Evolutionary conservation across 2,888 invertebrate genomes (phyloP), one percentile per base, ranked within the genome.

Genomic region (Volucella inanis): DNA sequence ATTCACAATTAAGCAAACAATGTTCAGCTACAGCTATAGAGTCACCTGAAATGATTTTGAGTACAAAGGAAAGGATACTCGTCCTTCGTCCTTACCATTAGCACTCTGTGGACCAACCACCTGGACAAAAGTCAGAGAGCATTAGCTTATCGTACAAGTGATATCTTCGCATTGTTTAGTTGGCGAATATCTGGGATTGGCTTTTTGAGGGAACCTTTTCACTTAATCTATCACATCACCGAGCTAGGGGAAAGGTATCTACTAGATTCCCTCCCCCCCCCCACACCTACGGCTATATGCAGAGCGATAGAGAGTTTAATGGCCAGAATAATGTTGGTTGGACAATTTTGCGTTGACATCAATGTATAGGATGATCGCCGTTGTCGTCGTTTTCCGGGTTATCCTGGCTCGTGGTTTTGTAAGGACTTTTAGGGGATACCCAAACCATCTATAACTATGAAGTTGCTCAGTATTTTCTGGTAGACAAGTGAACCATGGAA

Each of bases 1-100:
- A 52, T 79, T 65, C 78, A 79, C 78, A 79, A 75, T 65, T 84
- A 65, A 75, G 43, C 68, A 75, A 79, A 84, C 75, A 84, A 65
- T 79, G 54, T 65, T 50, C 64, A 31, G 31, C 18, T 15, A 61
- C 59, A 38, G 18, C 31, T 31, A n/a, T 3, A 31, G 8, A 31
- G 15, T 18, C 59, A 43, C 70, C 61, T 14, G 50, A 57, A 57
- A 54, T 54, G 15, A 12, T 49, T 47, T 31, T 6, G 31, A 31
- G 31, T 31, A 31, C 31, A 31, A 31, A 31, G 31, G 31, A 31
- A 31, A 1, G 31, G 31, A 31, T 31, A 31, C 6, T 31, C 31
- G 31, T 31, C 31, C 31, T 31, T 31, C 31, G 31, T 31, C 31
- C 31, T 31, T 15, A 50, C 54, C 8, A 18, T 22, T 45, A 12